Evolutionary conservation across 2,113 vertebrate genomes (phyloP).

Genomic region (Procavia capensis): DNA sequence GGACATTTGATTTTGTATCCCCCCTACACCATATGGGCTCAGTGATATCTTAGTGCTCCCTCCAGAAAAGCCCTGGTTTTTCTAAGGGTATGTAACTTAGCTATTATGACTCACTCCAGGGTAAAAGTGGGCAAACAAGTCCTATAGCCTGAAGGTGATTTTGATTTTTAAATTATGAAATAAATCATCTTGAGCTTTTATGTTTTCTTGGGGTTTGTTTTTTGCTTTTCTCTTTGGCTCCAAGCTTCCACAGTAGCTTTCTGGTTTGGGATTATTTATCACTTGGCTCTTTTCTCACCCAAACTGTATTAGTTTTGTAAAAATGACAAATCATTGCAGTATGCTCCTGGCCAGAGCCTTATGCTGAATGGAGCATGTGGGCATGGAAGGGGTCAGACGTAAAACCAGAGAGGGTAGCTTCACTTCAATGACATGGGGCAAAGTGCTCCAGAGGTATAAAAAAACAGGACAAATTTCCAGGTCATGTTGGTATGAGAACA

Average conservation of each 20-base stretch:
- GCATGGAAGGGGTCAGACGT: neutral
- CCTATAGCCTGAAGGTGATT: constrained; percentile 69
- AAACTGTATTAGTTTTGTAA: constrained; percentile 66
- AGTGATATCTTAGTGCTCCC: constrained; percentile 59
- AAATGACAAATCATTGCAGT: constrained; percentile 65
- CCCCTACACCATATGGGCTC: neutral
- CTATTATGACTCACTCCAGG: constrained; percentile 72
- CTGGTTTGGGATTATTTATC: constrained; percentile 77
- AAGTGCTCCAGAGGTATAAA: neutral
- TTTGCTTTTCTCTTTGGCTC: constrained; percentile 72
- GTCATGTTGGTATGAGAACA: rapidly evolving
- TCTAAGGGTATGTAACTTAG: constrained; percentile 67
- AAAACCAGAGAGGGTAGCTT: neutral
- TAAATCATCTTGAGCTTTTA: constrained; percentile 77
- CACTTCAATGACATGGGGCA: neutral
- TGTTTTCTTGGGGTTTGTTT: constrained; percentile 72
- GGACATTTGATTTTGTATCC: neutral
- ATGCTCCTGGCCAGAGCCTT: neutral
- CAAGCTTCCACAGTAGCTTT: constrained; percentile 57
- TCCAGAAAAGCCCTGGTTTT: constrained; percentile 48
- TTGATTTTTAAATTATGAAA: constrained; percentile 84
- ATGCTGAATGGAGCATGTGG: neutral
- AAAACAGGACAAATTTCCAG: neutral
- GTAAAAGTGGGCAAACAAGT: constrained; percentile 71
- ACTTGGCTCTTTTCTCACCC: constrained; percentile 50